Base-by-base conservation (phyloP, 2,888 invertebrate species). In the Rapana venosa region DNA sequence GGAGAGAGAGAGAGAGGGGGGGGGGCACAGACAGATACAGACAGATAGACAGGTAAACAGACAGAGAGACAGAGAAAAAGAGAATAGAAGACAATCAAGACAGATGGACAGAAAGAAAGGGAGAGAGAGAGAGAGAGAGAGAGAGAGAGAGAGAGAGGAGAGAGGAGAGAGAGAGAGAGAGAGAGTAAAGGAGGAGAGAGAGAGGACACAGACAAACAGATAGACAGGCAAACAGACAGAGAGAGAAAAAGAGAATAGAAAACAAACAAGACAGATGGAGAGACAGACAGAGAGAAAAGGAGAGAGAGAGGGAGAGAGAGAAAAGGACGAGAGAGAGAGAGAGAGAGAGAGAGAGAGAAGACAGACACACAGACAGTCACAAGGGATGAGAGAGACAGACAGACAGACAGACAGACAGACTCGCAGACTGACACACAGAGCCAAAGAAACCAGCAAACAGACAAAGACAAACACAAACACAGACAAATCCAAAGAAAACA, bases 271-370 rank as follows among this genome's bases (percentile, higher is more conserved):
- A n/a, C 17, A 79, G 79, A 79, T 6, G 17, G n/a, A 79, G 6
- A 66, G 26, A 66, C 20, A 66, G 66, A 66, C 66, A 66, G n/a
- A 79, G n/a, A 79, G n/a, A 79, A 26, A 79, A 26, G 15, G 79
- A 79, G 79, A n/a, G 79, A 79, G 79, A 79, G 79, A 79, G 22
- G n/a, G 79, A 79, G 79, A 79, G 47, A 47, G 47, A 47, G 47
- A 47, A 79, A n/a, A n/a, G n/a, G n/a, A n/a, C n/a, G 79, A 79
- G 79, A 79, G 79, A n/a, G 1, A 79, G 79, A 79, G 1, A 79
- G n/a, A 79, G 6, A 66, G 26, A 66, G 6, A 66, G 66, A 66
- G 5, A 66, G 66, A 66, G 6, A 66, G 66, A 66, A 66, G 66
- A 66, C 20, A 66, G 66, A 66, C 20, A 66, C 5, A 66, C 1